Percentiles rank a stretch among this genome's conserved stretches.
These are phyloP conservation scores for Druceiella hillmani DNA, from an alignment of 2,888 invertebrate species.

Conservation along the genomic window DNA sequence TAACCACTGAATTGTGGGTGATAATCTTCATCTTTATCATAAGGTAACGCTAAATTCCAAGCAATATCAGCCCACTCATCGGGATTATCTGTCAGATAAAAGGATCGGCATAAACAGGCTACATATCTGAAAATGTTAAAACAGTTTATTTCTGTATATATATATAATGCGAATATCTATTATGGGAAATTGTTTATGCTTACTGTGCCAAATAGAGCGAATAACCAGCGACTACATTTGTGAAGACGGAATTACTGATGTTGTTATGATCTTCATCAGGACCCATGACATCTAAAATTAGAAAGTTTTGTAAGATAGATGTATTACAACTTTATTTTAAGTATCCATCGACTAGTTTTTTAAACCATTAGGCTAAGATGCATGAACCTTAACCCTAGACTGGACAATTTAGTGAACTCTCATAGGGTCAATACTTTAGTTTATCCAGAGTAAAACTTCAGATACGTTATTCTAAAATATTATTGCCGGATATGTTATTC, in stretches of 20 bases:
- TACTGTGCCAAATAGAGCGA: conserved; percentile 54
- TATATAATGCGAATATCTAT: no score
- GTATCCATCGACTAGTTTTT: background rate
- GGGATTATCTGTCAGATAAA: conserved; percentile 36
- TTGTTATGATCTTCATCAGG: conserved; percentile 58
- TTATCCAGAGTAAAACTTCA: no score
- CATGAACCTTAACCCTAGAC: background rate
- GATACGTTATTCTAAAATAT: no score
- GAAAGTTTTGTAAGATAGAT: conserved; percentile 2
- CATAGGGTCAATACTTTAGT: no score
- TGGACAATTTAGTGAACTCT: no score
- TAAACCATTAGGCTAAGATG: no score
- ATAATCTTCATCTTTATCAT: conserved; percentile 45
- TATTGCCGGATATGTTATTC: no score
- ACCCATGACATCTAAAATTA: conserved; percentile 52
- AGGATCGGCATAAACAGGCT: conserved; percentile 41
- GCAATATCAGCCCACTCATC: conserved; percentile 48
- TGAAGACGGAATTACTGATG: conserved; percentile 53
- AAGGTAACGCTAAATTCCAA: conserved; percentile 47
- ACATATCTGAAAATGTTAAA: conserved; percentile 35
- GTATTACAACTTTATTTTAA: conserved; percentile 3
- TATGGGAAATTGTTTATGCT: no score
- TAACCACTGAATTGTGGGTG: conserved; percentile 55
- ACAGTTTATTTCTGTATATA: background rate
- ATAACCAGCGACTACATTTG: conserved; percentile 54